These are phyloP conservation scores for Pseudococcus longispinus DNA, from an alignment of 2,888 invertebrate genomes.

Conservation along the genomic window DNA sequence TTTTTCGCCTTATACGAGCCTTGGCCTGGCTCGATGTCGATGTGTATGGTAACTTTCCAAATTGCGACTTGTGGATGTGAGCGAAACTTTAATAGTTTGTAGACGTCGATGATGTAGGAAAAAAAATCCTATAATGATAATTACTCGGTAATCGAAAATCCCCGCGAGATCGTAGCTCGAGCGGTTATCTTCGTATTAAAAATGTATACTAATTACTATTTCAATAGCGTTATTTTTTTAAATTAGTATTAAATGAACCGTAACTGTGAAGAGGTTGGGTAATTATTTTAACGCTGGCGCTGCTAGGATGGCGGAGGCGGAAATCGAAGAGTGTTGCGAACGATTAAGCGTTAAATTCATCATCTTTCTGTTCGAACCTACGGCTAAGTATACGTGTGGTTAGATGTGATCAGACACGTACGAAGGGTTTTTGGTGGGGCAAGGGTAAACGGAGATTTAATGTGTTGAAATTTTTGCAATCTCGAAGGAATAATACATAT, in stretches of 20 bases:
- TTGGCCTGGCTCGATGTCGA: background rate
- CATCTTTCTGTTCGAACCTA: background rate
- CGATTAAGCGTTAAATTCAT: background rate
- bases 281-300: background rate
- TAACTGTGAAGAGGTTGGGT: background rate
- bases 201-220: conserved; percentile 18
- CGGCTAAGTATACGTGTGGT: too few relatives aligned
- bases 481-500: too few relatives aligned
- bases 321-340: background rate
- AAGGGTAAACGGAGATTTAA: too few relatives aligned
- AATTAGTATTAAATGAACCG: background rate
- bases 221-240: conserved; percentile 14
- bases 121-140: background rate
- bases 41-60: background rate
- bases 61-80: background rate
- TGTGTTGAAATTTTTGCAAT: too few relatives aligned
- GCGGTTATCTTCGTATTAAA: background rate
- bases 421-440: too few relatives aligned
- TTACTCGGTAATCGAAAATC: background rate
- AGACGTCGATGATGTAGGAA: background rate
- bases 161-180: background rate
- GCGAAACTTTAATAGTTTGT: background rate
- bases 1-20: background rate
- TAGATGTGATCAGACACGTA: too few relatives aligned
- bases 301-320: too few relatives aligned